A percentile compares a stretch with the other conserved stretches of the same genome.
Evolutionary conservation across 2,888 invertebrate genomes (phyloP).

Genomic region (Callyntrura guangdongensis): DNA sequence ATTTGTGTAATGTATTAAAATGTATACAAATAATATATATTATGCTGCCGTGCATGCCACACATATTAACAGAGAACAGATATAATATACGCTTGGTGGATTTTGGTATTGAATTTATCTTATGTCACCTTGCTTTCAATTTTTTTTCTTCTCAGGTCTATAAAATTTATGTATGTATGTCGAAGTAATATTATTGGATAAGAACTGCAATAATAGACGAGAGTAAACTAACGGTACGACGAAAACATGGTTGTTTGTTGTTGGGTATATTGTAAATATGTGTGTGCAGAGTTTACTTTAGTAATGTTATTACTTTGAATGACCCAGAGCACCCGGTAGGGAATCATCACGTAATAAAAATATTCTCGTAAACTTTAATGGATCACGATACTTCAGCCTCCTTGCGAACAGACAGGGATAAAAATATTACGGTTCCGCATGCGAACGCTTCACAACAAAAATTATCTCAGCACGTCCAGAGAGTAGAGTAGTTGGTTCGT

Average conservation of each 20-base stretch:
- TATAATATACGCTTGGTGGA: not conserved
- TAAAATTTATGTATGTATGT: not conserved
- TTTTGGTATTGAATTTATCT: conserved; percentile 11
- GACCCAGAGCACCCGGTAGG: conserved; percentile 51
- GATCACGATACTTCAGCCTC: conserved; percentile 52
- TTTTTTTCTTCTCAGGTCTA: not conserved
- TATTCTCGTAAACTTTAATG: conserved; percentile 74
- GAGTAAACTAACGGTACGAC: conserved; percentile 8
- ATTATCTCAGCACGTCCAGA: not conserved
- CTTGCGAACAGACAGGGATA: conserved; percentile 23
- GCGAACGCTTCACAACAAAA: conserved; percentile 42
- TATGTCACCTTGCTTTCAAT: conserved; percentile 42
- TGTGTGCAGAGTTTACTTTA: not conserved
- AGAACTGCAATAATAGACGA: not conserved
- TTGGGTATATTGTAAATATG: not conserved
- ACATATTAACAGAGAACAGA: not conserved
- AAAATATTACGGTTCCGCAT: conserved; percentile 68
- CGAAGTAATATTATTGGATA: not conserved
- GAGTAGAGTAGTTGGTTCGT: no score
- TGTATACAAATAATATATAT: not conserved
- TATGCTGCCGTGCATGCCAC: not conserved
- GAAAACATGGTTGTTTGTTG: conserved; percentile 17
- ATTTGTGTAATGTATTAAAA: not conserved
- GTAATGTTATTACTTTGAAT: conserved; percentile 52
- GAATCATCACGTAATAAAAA: conserved; percentile 78